Conservation (phyloP, 2,113 vertebrate species). For the Corydoras maculifer region DNA sequence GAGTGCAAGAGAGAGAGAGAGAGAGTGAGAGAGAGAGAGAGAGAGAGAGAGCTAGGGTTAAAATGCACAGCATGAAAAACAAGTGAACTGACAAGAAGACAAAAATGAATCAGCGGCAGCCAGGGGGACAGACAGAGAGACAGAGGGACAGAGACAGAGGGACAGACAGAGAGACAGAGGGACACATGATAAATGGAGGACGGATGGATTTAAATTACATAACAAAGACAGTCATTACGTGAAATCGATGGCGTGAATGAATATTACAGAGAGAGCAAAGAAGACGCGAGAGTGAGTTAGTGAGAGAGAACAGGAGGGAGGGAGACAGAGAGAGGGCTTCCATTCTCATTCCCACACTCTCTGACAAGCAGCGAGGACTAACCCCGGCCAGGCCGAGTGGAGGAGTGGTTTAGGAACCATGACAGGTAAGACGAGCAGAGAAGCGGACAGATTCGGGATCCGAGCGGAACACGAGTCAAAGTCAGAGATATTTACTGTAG, state of each 20-base stretch:
- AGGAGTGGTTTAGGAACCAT: constrained; percentile 56
- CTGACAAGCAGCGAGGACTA: constrained; percentile 20
- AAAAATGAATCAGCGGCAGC: constrained; percentile 17
- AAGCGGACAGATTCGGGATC: too few species aligned
- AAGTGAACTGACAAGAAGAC: neutral
- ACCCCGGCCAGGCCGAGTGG: constrained; percentile 21
- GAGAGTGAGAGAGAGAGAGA: constrained; percentile 9
- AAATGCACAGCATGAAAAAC: too few species aligned
- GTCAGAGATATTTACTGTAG: too few species aligned
- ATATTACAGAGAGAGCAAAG: constrained; percentile 15
- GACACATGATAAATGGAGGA: too few species aligned
- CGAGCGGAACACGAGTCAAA: too few species aligned
- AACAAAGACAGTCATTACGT: too few species aligned
- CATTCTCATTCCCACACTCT: constrained; percentile 20
- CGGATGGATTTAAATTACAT: too few species aligned
- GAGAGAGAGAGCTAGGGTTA: too few species aligned
- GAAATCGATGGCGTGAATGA: constrained; percentile 12
- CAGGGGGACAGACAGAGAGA: neutral
- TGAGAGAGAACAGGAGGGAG: constrained; percentile 31
- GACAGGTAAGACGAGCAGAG: constrained; percentile 56
- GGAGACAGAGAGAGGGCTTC: constrained; percentile 36
- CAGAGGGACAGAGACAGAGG: too few species aligned
- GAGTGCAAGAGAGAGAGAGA: constrained; percentile 9
- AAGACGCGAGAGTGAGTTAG: constrained; percentile 16
- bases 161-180: constrained; percentile 3